phyloP scores from a whole-genome alignment of 2,797 vertebrate genomes.

The Halcyon leucocephala region DNA sequence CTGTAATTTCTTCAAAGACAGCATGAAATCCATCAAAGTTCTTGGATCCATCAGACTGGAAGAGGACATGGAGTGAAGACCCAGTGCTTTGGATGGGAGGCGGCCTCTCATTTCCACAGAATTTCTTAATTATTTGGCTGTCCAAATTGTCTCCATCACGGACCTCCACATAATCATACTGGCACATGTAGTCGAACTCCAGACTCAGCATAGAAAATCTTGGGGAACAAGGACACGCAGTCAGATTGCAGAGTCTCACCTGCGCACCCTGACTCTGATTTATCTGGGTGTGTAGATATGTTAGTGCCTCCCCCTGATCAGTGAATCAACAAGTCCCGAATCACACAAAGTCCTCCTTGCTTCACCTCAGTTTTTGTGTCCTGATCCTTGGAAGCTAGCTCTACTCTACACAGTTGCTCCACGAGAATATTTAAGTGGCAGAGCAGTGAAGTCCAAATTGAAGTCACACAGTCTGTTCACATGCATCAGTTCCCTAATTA shows the following conservation, averaged over 20 bases:
- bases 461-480: neutral
- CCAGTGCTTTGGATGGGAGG: slow-evolving; percentile 88
- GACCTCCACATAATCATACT: slow-evolving; percentile 95
- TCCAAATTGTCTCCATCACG: slow-evolving; percentile 91
- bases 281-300: neutral
- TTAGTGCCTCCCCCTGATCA: neutral
- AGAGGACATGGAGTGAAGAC: slow-evolving; percentile 91
- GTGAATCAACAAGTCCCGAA: neutral
- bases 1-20: slow-evolving; percentile 93
- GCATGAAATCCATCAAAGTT: slow-evolving; percentile 97
- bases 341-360: neutral
- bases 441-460: neutral
- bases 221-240: neutral
- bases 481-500: neutral
- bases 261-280: neutral
- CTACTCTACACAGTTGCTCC: neutral
- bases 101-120: slow-evolving; percentile 92
- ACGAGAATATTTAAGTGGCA: neutral
- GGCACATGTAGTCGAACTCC: slow-evolving; percentile 90
- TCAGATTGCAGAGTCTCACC: neutral
- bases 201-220: slow-evolving; percentile 97
- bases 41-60: slow-evolving; percentile 96
- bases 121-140: slow-evolving; percentile 89
- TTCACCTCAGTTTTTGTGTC: neutral
- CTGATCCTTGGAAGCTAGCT: neutral